Evolutionary conservation across 2,888 invertebrate genomes (phyloP), one percentile per base, ranked within the genome.

Genomic region (Prenolepis imparis): DNA sequence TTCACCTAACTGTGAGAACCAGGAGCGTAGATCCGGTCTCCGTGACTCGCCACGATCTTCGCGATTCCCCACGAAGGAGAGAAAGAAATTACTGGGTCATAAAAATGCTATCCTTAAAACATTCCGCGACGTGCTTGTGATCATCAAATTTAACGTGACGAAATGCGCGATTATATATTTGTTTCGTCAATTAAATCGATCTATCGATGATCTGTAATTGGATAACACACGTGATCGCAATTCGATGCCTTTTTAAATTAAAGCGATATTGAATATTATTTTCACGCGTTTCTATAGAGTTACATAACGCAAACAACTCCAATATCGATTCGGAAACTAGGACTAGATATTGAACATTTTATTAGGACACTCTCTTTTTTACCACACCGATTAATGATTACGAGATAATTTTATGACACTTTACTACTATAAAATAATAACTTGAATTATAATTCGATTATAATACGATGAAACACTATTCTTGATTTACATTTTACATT

Each of bases 1-100:
- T 89, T 90, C 90, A 84, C 83, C 83, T 89, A 89, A 87, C 90
- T 87, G 90, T 88, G 90, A 89, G 90, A 90, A 90, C 86, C 90
- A 90, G 59, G 81, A 89, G 90, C 90, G 90, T 90, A 90, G 85
- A 89, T 90, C 90, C 90, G 90, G 90, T 85, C 89, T 81, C 75
- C 61, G 70, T 66, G 66, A 67, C 67, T 75, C 15, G 48, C 48
- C 41, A 32, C 63, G 57, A 55, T 82, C 77, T 81, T 80, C 57
- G 68, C 55, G 66, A 73, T 84, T 84, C 90, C 64, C 63, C 84
- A 75, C 83, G 84, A 75, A 84, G 72, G 77, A 82, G 73, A 87
- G 74, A 85, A 89, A 85, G 82, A 83, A 80, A 89, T 88, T 83
- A 83, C 82, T 86, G 74, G 88, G 82, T 86, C 86, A 85, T 83